A percentile compares a stretch with the other conserved stretches of the same genome.
These are phyloP conservation scores for Julus scandinavius DNA, from an alignment of 2,888 invertebrate genomes.

Conservation along the genomic window DNA sequence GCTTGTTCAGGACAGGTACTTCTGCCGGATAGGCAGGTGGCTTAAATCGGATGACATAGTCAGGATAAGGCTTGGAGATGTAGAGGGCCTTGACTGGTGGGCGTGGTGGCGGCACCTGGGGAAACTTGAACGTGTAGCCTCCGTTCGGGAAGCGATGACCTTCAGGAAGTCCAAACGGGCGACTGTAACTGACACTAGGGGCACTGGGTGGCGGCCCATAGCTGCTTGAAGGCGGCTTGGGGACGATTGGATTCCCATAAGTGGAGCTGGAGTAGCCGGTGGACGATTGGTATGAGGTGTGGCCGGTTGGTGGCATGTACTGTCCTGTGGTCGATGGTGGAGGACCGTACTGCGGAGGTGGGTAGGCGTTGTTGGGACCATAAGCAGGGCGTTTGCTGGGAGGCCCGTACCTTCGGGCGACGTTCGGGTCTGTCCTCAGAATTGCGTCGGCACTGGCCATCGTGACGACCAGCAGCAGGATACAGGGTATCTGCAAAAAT, in stretches of 20 bases:
- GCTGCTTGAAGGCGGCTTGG: not conserved
- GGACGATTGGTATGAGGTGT: conserved; percentile 35
- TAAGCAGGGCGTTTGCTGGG: conserved; percentile 32
- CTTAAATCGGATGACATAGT: conserved; percentile 53
- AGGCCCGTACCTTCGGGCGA: not conserved
- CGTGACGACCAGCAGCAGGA: conserved; percentile 53
- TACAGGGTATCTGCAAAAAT: conserved; percentile 54
- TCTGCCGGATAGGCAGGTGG: conserved; percentile 48
- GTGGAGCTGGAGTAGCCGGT: conserved; percentile 7
- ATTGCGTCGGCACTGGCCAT: conserved; percentile 49
- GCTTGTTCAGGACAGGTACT: conserved; percentile 19
- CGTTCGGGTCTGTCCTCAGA: not conserved
- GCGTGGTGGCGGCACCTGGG: conserved; percentile 49
- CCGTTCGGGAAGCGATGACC: conserved; percentile 45
- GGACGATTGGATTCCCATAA: not conserved
- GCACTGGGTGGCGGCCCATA: conserved; percentile 13
- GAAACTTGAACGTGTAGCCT: conserved; percentile 51
- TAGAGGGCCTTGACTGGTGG: conserved; percentile 53
- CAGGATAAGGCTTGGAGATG: conserved; percentile 55
- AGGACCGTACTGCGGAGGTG: not conserved
- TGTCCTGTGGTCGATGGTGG: not conserved
- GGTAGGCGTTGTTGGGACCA: not conserved
- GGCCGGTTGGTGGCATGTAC: not conserved
- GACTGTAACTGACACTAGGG: conserved; percentile 54
- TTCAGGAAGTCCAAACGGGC: conserved; percentile 54